phyloP scores from a whole-genome alignment of 2,797 vertebrate species.

The Sebastes steindachneri region DNA sequence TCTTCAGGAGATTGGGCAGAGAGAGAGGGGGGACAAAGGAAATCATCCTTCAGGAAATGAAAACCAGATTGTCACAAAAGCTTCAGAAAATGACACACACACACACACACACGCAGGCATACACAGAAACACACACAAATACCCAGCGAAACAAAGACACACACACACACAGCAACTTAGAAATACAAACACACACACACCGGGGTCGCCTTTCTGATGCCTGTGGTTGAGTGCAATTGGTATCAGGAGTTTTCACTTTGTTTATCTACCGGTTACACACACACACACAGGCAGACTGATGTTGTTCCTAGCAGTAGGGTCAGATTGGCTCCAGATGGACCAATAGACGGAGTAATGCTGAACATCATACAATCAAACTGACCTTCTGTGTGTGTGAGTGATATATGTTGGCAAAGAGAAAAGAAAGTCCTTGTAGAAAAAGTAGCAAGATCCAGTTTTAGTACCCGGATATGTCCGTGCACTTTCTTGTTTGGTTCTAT shows the following conservation, averaged over 20 bases:
- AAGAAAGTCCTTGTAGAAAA: neutral
- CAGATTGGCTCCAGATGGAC: conserved; percentile 65
- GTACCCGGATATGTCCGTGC: neutral
- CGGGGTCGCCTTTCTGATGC: conserved; percentile 34
- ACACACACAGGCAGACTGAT: conserved; percentile 9
- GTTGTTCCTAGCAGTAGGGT: conserved; percentile 40
- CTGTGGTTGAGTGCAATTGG: conserved; percentile 55
- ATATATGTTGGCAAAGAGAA: neutral
- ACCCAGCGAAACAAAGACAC: neutral
- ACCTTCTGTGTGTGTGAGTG: conserved; percentile 2
- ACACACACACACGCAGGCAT: neutral
- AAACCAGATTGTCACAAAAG: conserved; percentile 70
- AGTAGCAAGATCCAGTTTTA: neutral
- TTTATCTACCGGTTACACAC: conserved; percentile 35
- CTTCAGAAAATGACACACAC: conserved; percentile 51
- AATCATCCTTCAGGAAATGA: conserved; percentile 71
- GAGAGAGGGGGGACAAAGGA: conserved; percentile 7
- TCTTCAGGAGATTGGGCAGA: conserved; percentile 33
- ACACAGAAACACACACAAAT: neutral
- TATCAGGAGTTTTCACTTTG: conserved; percentile 42
- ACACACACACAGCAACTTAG: neutral
- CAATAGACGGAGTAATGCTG: conserved; percentile 34
- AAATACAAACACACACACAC: neutral
- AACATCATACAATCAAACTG: conserved; percentile 21
- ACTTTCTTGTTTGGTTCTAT: neutral